Conservation (phyloP, 2,888 invertebrate genomes). For the Orchestes rusci region DNA sequence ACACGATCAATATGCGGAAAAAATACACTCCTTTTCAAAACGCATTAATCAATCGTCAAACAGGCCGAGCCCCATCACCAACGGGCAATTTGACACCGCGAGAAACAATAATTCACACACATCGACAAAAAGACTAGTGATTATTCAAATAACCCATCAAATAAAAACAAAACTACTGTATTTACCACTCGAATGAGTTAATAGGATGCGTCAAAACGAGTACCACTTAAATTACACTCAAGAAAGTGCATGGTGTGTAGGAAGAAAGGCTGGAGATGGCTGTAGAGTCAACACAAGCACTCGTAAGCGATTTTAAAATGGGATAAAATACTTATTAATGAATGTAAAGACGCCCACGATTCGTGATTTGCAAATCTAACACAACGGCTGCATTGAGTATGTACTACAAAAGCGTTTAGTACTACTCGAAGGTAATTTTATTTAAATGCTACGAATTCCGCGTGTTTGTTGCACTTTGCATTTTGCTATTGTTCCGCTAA, state of each 20-base stretch:
- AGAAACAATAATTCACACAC: constrained; percentile 20
- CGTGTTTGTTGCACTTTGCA: constrained; percentile 11
- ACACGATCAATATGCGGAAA: no score
- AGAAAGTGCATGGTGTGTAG: constrained; percentile 27
- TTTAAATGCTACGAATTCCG: constrained; percentile 22
- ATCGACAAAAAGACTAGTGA: constrained; percentile 14
- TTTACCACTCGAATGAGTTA: constrained; percentile 27
- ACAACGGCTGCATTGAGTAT: constrained; percentile 23
- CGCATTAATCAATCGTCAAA: no score
- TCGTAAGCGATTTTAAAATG: constrained; percentile 27
- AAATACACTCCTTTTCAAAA: no score
- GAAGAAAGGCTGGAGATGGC: constrained; percentile 27
- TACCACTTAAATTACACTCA: constrained; percentile 27
- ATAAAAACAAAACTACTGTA: constrained; percentile 23
- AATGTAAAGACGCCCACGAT: constrained; percentile 27
- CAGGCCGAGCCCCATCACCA: no score
- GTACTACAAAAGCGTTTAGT: constrained; percentile 25
- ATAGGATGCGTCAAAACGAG: constrained; percentile 27
- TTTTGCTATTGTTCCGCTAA: no score
- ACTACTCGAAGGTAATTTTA: constrained; percentile 23
- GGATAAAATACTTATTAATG: constrained; percentile 29
- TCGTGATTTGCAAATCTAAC: constrained; percentile 30
- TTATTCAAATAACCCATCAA: constrained; percentile 14
- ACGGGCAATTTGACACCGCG: constrained; percentile 19
- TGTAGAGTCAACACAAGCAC: constrained; percentile 30